phyloP scores from a whole-genome alignment of 2,797 vertebrate species.

The Scleropages formosus region DNA sequence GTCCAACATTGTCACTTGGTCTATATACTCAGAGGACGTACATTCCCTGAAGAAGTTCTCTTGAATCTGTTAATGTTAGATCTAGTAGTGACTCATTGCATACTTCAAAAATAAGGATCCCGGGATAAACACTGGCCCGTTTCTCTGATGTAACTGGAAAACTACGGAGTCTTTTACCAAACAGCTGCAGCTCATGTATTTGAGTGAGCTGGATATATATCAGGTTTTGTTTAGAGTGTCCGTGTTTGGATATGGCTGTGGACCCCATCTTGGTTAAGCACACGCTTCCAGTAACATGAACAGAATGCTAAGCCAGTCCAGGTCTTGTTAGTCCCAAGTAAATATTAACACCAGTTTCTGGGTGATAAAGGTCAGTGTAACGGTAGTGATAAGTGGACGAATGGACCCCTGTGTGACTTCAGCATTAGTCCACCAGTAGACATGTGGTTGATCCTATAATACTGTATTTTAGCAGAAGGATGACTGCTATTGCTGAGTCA shows the following conservation, averaged over 20 bases:
- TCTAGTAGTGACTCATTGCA: not conserved
- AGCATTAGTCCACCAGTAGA: too few relatives aligned
- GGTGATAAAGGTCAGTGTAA: not conserved
- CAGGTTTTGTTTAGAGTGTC: not conserved
- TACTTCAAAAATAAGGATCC: not conserved
- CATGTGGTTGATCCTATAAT: too few relatives aligned
- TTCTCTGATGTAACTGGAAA: slow-evolving; percentile 19
- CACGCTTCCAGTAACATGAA: slow-evolving; percentile 20
- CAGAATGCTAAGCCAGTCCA: slow-evolving; percentile 11
- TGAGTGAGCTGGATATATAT: not conserved
- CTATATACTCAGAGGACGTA: not conserved
- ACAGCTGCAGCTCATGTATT: slow-evolving; percentile 25
- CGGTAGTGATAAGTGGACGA: too few relatives aligned
- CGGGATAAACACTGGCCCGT: slow-evolving; percentile 7
- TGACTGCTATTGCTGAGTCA: too few relatives aligned
- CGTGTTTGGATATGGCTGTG: slow-evolving; percentile 3
- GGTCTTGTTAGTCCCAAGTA: slow-evolving; percentile 19
- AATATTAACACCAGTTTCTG: not conserved
- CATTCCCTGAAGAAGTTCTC: not conserved
- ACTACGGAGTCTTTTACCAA: slow-evolving; percentile 12
- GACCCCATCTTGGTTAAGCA: too few relatives aligned
- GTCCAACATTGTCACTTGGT: not conserved
- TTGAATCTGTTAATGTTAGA: slow-evolving; percentile 2
- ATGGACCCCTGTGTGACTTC: too few relatives aligned
- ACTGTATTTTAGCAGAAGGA: too few relatives aligned